These are phyloP conservation scores for Ianthella basta DNA, from an alignment of 37 sponge, comb jelly and placozoan species.

Conservation along the genomic window DNA sequence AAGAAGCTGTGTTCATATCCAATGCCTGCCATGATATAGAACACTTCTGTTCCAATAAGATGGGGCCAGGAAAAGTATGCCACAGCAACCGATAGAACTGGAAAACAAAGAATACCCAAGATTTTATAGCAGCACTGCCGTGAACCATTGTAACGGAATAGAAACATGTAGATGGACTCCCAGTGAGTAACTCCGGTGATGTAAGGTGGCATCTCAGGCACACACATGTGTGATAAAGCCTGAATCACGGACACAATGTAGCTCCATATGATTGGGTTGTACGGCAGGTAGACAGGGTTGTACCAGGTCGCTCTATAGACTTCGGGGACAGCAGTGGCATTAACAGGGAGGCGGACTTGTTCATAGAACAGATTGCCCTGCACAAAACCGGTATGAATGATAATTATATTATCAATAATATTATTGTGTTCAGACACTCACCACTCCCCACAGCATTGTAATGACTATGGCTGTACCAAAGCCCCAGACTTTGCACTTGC, in stretches of 20 bases:
- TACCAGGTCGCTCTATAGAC: neutral
- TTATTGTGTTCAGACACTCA: too few species aligned
- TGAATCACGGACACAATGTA: neutral
- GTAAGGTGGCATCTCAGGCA: conserved; percentile 28
- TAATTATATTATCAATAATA: too few species aligned
- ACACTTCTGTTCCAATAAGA: conserved; percentile 42
- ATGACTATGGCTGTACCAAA: conserved; percentile 17
- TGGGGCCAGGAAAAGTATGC: conserved; percentile 41
- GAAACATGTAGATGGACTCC: conserved; percentile 1
- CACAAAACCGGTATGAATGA: too few species aligned
- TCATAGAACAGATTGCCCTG: neutral
- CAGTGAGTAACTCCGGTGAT: conserved; percentile 28
- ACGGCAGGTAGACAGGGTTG: conserved; percentile 2
- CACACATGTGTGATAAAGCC: conserved; percentile 17
- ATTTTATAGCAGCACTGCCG: neutral
- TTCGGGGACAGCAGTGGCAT: neutral
- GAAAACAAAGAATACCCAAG: conserved; percentile 10
- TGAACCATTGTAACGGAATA: neutral
- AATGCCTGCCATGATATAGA: conserved; percentile 47
- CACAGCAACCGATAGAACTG: conserved; percentile 33
- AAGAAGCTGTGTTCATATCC: conserved; percentile 31
- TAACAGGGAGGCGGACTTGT: neutral
- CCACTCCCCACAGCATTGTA: conserved; percentile 7
- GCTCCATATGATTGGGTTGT: conserved; percentile 34
- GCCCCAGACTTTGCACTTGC: conserved; percentile 10